Evolutionary conservation across 2,888 invertebrate genomes (phyloP), one percentile per base, ranked within the genome.

Genomic region (Penaeus monodon): DNA sequence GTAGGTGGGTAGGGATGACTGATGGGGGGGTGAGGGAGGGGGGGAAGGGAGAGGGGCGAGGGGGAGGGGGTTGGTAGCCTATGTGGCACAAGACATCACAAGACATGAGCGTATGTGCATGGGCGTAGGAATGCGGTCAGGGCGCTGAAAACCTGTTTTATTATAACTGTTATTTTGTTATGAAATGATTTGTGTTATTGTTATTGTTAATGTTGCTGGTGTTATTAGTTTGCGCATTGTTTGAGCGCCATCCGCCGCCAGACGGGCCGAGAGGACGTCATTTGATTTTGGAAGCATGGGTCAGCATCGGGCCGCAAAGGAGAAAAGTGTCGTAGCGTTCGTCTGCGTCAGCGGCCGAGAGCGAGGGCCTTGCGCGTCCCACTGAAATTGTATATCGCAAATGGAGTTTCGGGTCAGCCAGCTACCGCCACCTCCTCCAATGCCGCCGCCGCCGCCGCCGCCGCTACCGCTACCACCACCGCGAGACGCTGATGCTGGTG

Each of bases 401-500:
- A 27, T 17, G 70, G 20, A 24, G 64, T 10, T n/a, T 0, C 27
- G 79, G 79, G 17, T 33, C 22, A 27, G 33, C 7, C 64, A 65
- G 65, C 29, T 14, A 76, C 57, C 57, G 17, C 57, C 17, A 57
- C 57, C 57, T 57, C 17, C 14, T 57, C 57, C 57, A 57, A 57
- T 57, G 57, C 57, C 57, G 57, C 57, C 57, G 3, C 57, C 57
- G 57, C 57, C 57, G 3, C 33, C 33, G 57, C 57, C 14, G 57
- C 57, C 57, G 57, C 57, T 17, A 17, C 57, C 57, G 57, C 57
- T 57, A 57, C 57, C 57, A 17, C 57, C 12, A 38, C 49, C 66
- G 66, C 77, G 85, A 65, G 85, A 85, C 74, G 78, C 73, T 84
- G 68, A 22, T 27, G 66, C 64, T 57, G 78, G n/a, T 6, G 29